These are phyloP conservation scores for Parapsyche elsis DNA, from an alignment of 1,140 invertebrate genomes.

Conservation along the genomic window DNA sequence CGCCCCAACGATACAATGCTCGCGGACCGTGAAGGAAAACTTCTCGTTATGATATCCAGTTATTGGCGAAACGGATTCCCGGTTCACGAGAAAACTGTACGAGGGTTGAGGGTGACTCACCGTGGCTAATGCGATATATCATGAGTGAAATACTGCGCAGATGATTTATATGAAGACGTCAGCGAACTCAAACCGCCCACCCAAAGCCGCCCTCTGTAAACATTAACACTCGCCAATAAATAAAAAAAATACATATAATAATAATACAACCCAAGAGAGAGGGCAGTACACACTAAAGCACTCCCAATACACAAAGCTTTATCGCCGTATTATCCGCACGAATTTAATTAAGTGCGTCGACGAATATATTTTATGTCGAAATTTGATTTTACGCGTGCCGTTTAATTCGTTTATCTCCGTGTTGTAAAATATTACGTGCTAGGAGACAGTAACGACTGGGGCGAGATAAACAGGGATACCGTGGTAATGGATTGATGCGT, in stretches of 20 bases:
- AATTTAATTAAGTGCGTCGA: conserved; percentile 17
- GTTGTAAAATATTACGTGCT: conserved; percentile 12
- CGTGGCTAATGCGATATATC: conserved; percentile 47
- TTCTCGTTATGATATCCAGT: conserved; percentile 46
- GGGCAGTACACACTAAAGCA: not conserved
- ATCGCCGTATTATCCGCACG: conserved; percentile 19
- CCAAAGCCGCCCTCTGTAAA: conserved; percentile 18
- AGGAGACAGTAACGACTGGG: not conserved
- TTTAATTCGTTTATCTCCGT: not conserved
- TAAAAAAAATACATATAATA: conserved; percentile 20
- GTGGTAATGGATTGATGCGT: not conserved
- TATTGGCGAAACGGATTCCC: conserved; percentile 43
- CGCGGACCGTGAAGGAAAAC: conserved; percentile 40
- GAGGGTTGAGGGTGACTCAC: conserved; percentile 46
- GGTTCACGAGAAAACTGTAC: conserved; percentile 12
- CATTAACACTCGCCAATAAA: conserved; percentile 51
- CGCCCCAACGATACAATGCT: conserved; percentile 22
- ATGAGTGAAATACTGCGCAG: conserved; percentile 39
- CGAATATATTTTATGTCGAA: conserved; percentile 16
- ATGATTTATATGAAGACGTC: conserved; percentile 49
- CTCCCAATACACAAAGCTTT: conserved; percentile 7
- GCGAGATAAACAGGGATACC: not conserved
- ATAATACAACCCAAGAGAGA: not conserved
- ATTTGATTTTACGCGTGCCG: conserved; percentile 13
- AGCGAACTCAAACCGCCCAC: not conserved